These are phyloP conservation scores for Eristalinus aeneus DNA, from an alignment of 2,888 invertebrate species.

Conservation along the genomic window DNA sequence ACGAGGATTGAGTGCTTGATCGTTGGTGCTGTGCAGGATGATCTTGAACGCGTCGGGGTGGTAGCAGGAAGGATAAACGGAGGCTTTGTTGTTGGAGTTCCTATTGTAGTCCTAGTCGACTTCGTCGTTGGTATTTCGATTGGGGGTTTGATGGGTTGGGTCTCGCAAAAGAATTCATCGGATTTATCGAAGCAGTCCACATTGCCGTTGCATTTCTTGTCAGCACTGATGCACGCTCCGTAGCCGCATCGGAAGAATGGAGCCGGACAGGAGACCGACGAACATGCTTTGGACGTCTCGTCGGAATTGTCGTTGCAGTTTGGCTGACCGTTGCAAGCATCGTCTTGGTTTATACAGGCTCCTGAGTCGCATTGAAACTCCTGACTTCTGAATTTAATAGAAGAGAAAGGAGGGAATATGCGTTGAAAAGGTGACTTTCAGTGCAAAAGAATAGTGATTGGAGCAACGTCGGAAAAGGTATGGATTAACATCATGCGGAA, in stretches of 20 bases:
- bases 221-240: conserved; percentile 73
- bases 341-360: conserved; percentile 70
- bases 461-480: too few species aligned
- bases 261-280: conserved; percentile 67
- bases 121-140: not conserved
- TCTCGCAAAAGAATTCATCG: conserved; percentile 74
- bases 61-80: not conserved
- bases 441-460: too few species aligned
- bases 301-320: conserved; percentile 74
- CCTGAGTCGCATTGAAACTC: conserved; percentile 67
- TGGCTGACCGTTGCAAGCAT: conserved; percentile 79
- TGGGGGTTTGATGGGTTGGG: not conserved
- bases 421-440: not conserved
- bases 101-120: not conserved
- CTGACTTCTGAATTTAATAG: not conserved
- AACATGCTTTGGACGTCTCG: conserved; percentile 72
- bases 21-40: conserved; percentile 21
- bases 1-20: conserved; percentile 17
- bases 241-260: conserved; percentile 75
- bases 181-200: conserved; percentile 74
- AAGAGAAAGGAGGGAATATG: not conserved
- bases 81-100: not conserved
- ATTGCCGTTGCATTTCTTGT: conserved; percentile 72
- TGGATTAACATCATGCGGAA: too few species aligned
- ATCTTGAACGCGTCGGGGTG: not conserved